Evolutionary conservation across 2,888 invertebrate species (phyloP).

Genomic region (Clanis bilineata): DNA sequence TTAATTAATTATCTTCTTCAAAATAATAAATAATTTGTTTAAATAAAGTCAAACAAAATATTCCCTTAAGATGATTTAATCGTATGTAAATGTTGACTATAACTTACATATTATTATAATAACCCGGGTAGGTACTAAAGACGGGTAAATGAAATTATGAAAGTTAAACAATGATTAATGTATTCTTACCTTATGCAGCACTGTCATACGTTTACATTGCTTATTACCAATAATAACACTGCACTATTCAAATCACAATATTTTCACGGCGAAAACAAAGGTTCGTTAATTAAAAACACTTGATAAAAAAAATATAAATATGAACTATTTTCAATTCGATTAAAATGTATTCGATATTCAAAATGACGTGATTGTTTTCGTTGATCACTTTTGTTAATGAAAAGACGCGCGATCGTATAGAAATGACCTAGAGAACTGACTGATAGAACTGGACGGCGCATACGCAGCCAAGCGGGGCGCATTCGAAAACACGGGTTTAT

Average conservation of each 20-base stretch:
- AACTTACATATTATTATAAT: slow-evolving; percentile 26
- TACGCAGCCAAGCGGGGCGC: slow-evolving; percentile 47
- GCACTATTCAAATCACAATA: slow-evolving; percentile 5
- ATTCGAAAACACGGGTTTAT: slow-evolving; percentile 48
- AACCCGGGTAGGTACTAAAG: slow-evolving; percentile 23
- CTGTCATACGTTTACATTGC: slow-evolving; percentile 29
- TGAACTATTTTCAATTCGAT: neutral
- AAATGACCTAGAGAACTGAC: slow-evolving; percentile 65
- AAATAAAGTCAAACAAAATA: no score
- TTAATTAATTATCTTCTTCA: no score
- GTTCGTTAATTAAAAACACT: neutral
- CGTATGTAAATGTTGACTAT: no score
- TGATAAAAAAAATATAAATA: neutral
- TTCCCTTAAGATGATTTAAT: no score
- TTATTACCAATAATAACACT: neutral
- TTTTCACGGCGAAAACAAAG: slow-evolving; percentile 2
- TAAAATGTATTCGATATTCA: neutral
- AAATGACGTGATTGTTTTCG: slow-evolving; percentile 3
- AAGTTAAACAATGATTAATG: slow-evolving; percentile 24
- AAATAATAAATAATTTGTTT: no score
- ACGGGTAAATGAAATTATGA: no score
- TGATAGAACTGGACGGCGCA: slow-evolving; percentile 51
- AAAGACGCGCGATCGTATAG: slow-evolving; percentile 44
- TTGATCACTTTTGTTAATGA: neutral
- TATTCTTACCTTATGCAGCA: slow-evolving; percentile 30